Evolutionary conservation across 2,888 invertebrate species (phyloP), one percentile per base, ranked within the genome.

Genomic region (Parnassius smintheus): DNA sequence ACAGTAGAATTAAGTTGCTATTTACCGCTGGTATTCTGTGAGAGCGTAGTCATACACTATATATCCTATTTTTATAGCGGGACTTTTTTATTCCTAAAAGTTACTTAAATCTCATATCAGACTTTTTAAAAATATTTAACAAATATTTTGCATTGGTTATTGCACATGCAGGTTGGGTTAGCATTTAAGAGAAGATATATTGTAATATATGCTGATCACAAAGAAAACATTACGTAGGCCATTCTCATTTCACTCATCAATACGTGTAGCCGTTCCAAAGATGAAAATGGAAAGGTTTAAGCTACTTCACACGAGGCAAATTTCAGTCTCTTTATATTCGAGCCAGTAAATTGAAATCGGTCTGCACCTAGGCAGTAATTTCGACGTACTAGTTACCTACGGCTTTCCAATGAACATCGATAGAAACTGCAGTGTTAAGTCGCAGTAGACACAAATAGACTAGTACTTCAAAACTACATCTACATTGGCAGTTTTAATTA

Each of bases 281-380:
- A 59, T 59, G 62, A 55, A 62, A 62, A 62, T 59, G 44, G 55
- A 55, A 55, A 18, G 22, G 53, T 35, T 25, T 18, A 55, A 25
- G 54, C 58, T 46, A 50, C 50, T 49, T 62, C 46, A 25, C 57
- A 59, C 54, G 13, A 44, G 54, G 57, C 52, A 49, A 54, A 54
- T 48, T 62, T 49, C 57, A 42, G 58, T 52, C 62, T 62, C 52
- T 57, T 57, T 53, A 57, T 13, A 58, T 48, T 10, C 42, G 57
- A 58, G 58, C 57, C 46, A 49, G 62, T 62, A 62, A 62, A 62
- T 62, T 62, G 62, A 62, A 62, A 62, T 62, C 53, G 54, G 53
- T 48, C 58, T 49, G 62, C 62, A 62, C 58, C 62, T 62, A 62
- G 57, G n/a, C 48, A 53, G 62, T 62, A 62, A 62, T 62, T 62